These are phyloP conservation scores for Aphrophora alni DNA, from an alignment of 2,888 invertebrate species.

Conservation along the genomic window DNA sequence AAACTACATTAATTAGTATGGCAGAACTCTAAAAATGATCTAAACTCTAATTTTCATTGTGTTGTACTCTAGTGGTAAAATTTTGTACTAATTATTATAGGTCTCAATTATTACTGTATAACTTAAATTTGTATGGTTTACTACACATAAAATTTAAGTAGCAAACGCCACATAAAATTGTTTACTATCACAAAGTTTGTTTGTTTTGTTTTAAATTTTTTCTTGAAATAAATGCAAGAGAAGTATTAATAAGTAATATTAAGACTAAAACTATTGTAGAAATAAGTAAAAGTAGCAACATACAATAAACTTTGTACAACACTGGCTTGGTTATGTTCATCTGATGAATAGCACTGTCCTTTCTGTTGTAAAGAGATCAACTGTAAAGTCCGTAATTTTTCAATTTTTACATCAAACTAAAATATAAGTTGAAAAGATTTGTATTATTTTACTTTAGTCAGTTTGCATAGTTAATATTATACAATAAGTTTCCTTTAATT, in stretches of 20 bases:
- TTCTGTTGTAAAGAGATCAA: too few species aligned
- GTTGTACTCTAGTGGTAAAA: neutral
- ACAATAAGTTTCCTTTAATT: too few species aligned
- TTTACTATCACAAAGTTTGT: conserved; percentile 6
- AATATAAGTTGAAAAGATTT: too few species aligned
- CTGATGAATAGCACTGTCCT: neutral
- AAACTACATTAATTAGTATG: neutral
- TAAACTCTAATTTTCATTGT: neutral
- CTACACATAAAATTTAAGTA: neutral
- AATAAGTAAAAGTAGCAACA: neutral
- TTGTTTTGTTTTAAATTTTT: neutral
- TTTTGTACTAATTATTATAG: neutral
- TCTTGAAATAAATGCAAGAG: neutral
- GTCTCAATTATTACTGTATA: neutral
- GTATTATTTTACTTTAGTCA: too few species aligned
- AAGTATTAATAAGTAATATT: neutral
- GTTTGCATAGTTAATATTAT: too few species aligned
- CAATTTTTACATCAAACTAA: too few species aligned
- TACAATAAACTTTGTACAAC: conserved; percentile 4
- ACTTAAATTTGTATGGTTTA: neutral
- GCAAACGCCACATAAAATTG: neutral
- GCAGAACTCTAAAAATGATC: neutral
- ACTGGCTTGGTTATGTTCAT: neutral
- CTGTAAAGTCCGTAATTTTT: too few species aligned
- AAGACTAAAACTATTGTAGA: neutral